Evolutionary conservation across 2,797 vertebrate species (phyloP).

Genomic region (Arrhamphus sclerolepis): DNA sequence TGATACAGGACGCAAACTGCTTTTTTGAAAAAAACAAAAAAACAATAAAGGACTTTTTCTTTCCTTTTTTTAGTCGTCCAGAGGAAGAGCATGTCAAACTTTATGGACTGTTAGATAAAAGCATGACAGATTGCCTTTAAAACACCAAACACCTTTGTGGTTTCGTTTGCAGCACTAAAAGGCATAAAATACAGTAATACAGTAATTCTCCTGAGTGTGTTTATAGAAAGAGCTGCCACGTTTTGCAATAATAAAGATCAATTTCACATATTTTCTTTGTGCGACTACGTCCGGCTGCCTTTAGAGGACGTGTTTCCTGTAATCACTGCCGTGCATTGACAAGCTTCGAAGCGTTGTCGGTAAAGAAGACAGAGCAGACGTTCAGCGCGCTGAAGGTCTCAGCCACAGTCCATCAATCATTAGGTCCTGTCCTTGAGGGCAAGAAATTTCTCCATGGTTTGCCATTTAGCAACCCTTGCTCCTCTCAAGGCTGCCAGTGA

Average conservation of each 20-base stretch:
- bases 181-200: constrained; percentile 18
- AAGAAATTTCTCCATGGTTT: constrained; percentile 39
- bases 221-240: constrained; percentile 6
- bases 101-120: constrained; percentile 17
- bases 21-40: constrained; percentile 17
- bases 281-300: constrained; percentile 29
- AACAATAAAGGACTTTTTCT: no score
- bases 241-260: constrained; percentile 17
- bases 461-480: constrained; percentile 34
- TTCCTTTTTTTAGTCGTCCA: constrained; percentile 16
- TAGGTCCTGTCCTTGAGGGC: constrained; percentile 54
- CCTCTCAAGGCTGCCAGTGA: constrained; percentile 54
- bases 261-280: constrained; percentile 34
- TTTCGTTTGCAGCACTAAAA: constrained; percentile 37
- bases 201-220: constrained; percentile 33
- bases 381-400: constrained; percentile 61
- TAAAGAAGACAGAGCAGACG: constrained; percentile 65
- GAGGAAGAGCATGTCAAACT: constrained; percentile 24
- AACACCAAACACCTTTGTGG: constrained; percentile 21
- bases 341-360: constrained; percentile 40
- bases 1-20: not conserved
- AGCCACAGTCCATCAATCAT: constrained; percentile 68
- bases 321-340: constrained; percentile 49
- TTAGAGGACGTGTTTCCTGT: constrained; percentile 43
- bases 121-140: constrained; percentile 42